Evolutionary conservation across 2,113 vertebrate genomes (phyloP), one percentile per base, ranked within the genome.

Genomic region (Saguinus midas): DNA sequence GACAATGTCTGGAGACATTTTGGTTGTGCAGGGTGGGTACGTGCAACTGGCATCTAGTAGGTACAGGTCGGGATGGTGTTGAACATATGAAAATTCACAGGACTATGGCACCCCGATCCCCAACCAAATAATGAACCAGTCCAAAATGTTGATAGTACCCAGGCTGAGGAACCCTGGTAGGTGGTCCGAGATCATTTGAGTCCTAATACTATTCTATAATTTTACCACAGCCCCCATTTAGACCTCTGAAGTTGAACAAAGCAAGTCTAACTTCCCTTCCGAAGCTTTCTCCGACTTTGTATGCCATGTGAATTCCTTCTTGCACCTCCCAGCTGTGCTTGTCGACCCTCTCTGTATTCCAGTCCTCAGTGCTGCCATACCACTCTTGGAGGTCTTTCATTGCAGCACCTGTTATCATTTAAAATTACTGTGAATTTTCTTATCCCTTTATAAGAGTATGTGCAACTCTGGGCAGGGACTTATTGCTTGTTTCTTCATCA

Each of bases 401-500:
- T 37, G 17, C 10, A 73, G 23, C 43, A 40, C 37, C 45, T 37
- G 35, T 45, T 79, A n/a, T 5, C 16, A 43, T 18, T 78, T 32
- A 11, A 35, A 73, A 92, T 18, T n/a, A 13, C 57, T 21, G 16
- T 58, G 1, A 7, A 4, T 32, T 81, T 80, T 72, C 23, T 90
- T 76, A 70, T 90, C 7, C 21, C 1, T 40, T 2, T 16, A 3
- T 45, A 88, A 82, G 66, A 82, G 43, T 78, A 32, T 37, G 40
- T 76, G 8, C 27, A 83, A 45, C 35, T 17, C 32, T 89, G 52
- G 25, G 20, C 48, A 92, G 32, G 25, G 25, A 13, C n/a, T 55
- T 48, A 45, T 50, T 70, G 20, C 61, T 90, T 29, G 45, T 89
- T 93, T 92, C 48, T 83, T 91, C 35, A 80, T 40, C 50, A 40